Evolutionary conservation across 2,888 invertebrate species (phyloP), one percentile per base, ranked within the genome.

Genomic region (Cheilosia grossa): DNA sequence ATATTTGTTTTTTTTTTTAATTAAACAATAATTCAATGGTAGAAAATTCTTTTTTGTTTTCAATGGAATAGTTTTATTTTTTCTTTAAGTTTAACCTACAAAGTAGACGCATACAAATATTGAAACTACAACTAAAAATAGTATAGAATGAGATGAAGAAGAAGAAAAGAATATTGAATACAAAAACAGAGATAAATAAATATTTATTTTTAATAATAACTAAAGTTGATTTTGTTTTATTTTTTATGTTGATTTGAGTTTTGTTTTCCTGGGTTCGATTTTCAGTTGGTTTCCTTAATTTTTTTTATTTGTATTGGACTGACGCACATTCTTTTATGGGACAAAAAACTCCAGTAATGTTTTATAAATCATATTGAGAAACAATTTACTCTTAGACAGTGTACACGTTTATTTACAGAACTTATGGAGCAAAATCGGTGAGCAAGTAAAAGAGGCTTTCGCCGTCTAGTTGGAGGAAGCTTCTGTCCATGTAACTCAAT

Each of bases 131-230:
- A 81, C 66, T 67, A 72, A 86, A 73, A 69, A 7, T 66, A 90
- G 89, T 89, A 75, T 75, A 64, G 40, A 79, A 79, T 40, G 54
- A 61, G 49, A 82, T 66, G 66, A 73, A 42, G 61, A 64, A 56
- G 67, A n/a, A 54, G 42, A 19, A 49, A 27, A 53, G 24, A 54
- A 72, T 27, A 63, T 33, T 30, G 21, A 53, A 54, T 24, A 47
- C 19, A 40, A 47, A 51, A 73, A 66, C 66, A 47, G 9, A 77
- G 44, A 72, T 64, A 79, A 82, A 82, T 77, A 82, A 82, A 82
- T 82, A 82, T 82, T 82, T 82, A 82, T 82, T 82, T 82, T 73
- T 73, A 73, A 77, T 78, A 70, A 82, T 82, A 82, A 82, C 82
- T 78, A 72, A 82, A 78, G 54, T 13, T 67, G 3, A 67, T 81